Evolutionary conservation across 2,113 vertebrate genomes (phyloP), one percentile per base, ranked within the genome.

Genomic region (Promerops cafer): DNA sequence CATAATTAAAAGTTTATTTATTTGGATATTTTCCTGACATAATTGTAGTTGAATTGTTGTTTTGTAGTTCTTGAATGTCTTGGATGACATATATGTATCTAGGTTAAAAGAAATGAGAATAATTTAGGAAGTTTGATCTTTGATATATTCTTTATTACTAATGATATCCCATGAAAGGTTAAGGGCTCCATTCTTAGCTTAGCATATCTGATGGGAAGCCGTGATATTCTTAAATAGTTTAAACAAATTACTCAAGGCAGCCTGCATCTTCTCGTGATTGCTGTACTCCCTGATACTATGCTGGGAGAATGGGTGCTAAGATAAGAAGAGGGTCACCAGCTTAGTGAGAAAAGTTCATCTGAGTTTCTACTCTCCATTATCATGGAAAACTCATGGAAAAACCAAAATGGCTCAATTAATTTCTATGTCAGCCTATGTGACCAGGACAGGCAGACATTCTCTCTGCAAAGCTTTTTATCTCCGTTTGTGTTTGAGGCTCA

Each of bases 1-100:
- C 97, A 98, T 98, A 98, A 98, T 98, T 98, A 98, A 98, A 98
- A 97, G 95, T 98, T 97, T 98, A 98, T 98, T 98, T 98, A 98
- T 98, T 98, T 98, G 98, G 96, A 98, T 94, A 96, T 96, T 97
- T 97, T 98, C 96, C 97, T 97, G 96, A 96, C 87, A 96, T 97
- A 96, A 91, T 94, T 96, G 98, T 98, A 97, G 83, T 97, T 97
- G 94, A 96, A 96, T 97, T 94, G 90, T 97, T 97, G 91, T 95
- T 90, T 97, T 97, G 93, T 91, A 95, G 89, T 89, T 97, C 93
- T 96, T 85, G 77, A 94, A 97, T 91, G 96, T 97, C 96, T 96
- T 97, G 90, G 80, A 84, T 93, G 78, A 92, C 89, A 93, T 97
- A 87, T 95, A 85, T 95, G 94, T 97, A 93, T 92, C 92, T 97